Conservation (phyloP, 2,113 vertebrate species). For the Osmerus eperlanus region DNA sequence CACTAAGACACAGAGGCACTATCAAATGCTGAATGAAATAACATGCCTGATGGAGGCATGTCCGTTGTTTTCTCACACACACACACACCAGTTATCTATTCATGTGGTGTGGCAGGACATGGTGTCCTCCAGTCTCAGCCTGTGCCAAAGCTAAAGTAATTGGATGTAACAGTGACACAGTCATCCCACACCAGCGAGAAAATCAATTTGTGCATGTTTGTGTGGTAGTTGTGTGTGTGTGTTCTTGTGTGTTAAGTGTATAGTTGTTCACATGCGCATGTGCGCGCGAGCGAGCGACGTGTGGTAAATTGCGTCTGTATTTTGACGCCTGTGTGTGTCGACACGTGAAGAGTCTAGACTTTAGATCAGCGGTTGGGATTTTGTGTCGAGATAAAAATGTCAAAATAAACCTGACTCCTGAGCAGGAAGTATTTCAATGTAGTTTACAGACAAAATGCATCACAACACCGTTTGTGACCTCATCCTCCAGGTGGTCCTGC, state of each 20-base stretch:
- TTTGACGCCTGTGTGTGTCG: no score
- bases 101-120: slow-evolving; percentile 64
- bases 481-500: slow-evolving; percentile 78
- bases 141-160: slow-evolving; percentile 54
- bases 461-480: not conserved
- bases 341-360: no score
- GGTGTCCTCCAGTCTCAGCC: slow-evolving; percentile 40
- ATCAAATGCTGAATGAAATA: no score
- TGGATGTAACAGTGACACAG: slow-evolving; percentile 54
- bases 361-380: no score
- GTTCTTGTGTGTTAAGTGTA: not conserved
- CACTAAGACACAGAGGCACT: no score
- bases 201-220: not conserved
- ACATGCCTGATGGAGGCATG: no score
- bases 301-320: no score
- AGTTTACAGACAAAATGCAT: no score
- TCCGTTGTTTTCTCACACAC: slow-evolving; percentile 4
- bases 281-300: not conserved
- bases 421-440: no score
- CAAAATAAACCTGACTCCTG: no score
- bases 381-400: no score
- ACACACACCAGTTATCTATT: slow-evolving; percentile 55
- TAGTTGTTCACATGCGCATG: not conserved
- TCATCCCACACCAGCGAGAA: slow-evolving; percentile 36
- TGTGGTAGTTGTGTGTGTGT: not conserved